These are phyloP conservation scores for Eupeodes luniger DNA, from an alignment of 2,888 invertebrate genomes.

Conservation along the genomic window DNA sequence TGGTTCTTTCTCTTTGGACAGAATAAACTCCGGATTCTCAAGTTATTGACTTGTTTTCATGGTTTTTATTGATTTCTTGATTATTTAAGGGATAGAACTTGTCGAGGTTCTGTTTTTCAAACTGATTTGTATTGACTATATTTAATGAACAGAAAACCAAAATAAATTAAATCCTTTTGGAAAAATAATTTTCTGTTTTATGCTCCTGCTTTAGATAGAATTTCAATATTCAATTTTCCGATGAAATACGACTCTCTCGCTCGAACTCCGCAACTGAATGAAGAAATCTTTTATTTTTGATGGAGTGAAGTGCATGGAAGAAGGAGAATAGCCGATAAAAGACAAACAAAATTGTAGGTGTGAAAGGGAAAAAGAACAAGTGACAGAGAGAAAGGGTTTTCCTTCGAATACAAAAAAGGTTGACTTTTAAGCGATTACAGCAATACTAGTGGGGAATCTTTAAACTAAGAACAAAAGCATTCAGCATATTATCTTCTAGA, in stretches of 20 bases:
- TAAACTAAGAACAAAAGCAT: not conserved
- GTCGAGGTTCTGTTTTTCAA: not conserved
- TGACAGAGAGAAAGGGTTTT: conserved; percentile 45
- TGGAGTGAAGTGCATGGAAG: conserved; percentile 48
- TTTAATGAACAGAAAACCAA: conserved; percentile 67
- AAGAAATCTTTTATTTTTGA: conserved; percentile 49
- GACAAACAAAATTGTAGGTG: conserved; percentile 6
- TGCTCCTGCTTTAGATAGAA: conserved; percentile 37
- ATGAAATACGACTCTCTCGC: conserved; percentile 65
- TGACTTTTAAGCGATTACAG: conserved; percentile 29
- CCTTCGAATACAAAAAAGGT: not conserved
- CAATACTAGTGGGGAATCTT: not conserved
- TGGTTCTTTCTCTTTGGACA: not conserved
- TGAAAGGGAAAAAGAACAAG: conserved; percentile 18
- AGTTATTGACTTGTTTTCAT: not conserved
- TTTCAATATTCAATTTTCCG: conserved; percentile 53
- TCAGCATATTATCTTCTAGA: not conserved
- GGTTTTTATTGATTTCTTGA: not conserved
- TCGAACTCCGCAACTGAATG: conserved; percentile 72
- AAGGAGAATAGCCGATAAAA: conserved; percentile 27
- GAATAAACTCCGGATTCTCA: not conserved
- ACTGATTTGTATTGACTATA: not conserved
- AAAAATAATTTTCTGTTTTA: conserved; percentile 54
- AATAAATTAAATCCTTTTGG: conserved; percentile 47
- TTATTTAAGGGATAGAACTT: not conserved